Evolutionary conservation across 2,113 vertebrate species (phyloP).

Genomic region (Xyliphius kryptos): DNA sequence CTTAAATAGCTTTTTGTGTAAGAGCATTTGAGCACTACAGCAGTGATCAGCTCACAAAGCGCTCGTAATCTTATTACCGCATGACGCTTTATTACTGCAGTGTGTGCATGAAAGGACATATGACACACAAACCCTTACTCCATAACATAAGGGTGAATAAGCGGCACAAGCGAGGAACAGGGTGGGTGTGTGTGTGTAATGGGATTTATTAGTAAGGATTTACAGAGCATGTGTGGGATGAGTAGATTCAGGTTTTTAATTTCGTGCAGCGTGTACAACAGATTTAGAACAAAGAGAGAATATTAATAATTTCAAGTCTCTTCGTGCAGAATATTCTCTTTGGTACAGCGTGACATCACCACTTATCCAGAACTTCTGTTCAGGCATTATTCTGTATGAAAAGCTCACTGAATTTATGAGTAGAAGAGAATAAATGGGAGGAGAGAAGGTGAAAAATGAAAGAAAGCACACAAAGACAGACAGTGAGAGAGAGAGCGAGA

Average conservation of each 20-base stretch:
- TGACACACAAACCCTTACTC: conserved; percentile 17
- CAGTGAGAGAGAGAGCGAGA: no score
- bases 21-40: no score
- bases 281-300: conserved; percentile 16
- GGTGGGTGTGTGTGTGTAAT: background rate
- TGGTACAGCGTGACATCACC: conserved; percentile 2
- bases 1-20: no score
- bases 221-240: conserved; percentile 4
- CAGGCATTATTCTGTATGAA: conserved; percentile 20
- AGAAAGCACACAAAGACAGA: no score
- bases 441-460: no score
- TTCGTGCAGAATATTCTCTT: conserved; percentile 8
- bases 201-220: conserved; percentile 6
- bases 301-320: conserved; percentile 1
- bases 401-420: background rate
- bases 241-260: conserved; percentile 9
- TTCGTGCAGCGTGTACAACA: no score
- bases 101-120: conserved; percentile 12
- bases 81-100: conserved; percentile 13
- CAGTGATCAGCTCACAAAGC: conserved; percentile 33
- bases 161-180: background rate
- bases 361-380: conserved; percentile 9
- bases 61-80: conserved; percentile 28
- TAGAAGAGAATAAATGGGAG: no score
- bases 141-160: background rate